These are phyloP conservation scores for Lasioglossum albipes DNA, from an alignment of 1,140 invertebrate genomes.

Conservation along the genomic window DNA sequence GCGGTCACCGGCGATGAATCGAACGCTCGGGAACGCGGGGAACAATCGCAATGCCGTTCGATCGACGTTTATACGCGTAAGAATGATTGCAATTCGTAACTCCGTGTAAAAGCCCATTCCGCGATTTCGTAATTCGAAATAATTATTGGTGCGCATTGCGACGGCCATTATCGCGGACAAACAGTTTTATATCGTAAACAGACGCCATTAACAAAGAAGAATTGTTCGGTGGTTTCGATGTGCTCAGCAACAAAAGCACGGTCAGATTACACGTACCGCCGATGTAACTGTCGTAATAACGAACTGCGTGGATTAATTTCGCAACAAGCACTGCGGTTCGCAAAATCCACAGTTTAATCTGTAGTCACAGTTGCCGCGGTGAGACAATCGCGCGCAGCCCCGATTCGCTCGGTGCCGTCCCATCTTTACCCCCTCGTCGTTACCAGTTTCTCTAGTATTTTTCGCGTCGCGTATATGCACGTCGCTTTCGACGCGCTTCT, in stretches of 20 bases:
- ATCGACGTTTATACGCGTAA: conserved; percentile 63
- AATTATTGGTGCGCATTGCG: conserved; percentile 66
- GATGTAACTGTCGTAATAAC: conserved; percentile 65
- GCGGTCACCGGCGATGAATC: conserved; percentile 47
- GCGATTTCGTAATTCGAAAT: conserved; percentile 69
- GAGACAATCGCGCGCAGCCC: conserved; percentile 24
- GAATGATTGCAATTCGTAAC: conserved; percentile 66
- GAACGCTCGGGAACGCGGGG: conserved; percentile 17
- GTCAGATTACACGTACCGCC: conserved; percentile 54
- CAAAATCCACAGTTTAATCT: conserved; percentile 57
- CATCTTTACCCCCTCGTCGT: not conserved
- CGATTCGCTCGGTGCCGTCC: conserved; percentile 7
- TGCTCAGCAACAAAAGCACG: conserved; percentile 64
- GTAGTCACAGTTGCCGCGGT: conserved; percentile 46
- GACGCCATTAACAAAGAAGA: conserved; percentile 68
- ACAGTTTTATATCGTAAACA: conserved; percentile 69
- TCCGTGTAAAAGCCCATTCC: conserved; percentile 66
- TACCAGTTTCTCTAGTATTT: not conserved
- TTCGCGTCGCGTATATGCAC: too few species aligned
- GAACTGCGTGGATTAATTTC: conserved; percentile 65
- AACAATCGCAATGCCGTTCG: conserved; percentile 61
- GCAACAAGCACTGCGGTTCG: conserved; percentile 49
- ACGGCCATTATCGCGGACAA: conserved; percentile 66
- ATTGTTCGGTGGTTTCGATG: conserved; percentile 63
- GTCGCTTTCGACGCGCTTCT: too few species aligned